Evolutionary conservation across 2,113 vertebrate genomes (phyloP), one percentile per base, ranked within the genome.

Genomic region (Fukomys damarensis): DNA sequence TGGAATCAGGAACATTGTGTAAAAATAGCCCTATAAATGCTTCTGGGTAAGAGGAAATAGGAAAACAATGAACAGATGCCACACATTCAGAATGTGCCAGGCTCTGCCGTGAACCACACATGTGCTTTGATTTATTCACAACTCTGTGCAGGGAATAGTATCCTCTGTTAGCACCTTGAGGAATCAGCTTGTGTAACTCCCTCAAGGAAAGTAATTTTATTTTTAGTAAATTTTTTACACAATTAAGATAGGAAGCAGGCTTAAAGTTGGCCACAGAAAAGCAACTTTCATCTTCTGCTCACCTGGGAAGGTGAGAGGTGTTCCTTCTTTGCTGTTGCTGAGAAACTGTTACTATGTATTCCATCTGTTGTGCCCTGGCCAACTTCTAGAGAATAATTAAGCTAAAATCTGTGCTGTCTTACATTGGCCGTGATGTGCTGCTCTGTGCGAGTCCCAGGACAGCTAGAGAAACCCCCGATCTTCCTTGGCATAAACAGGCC

Each of bases 141-240:
- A 6, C 41, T 26, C 63, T 81, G 17, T 19, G 43, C 94, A 41
- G 58, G 61, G 68, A 32, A 77, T 59, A 41, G 14, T 16, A 89
- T 70, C 59, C 46, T 58, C 58, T 76, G 19, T 82, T 86, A 85
- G 70, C 76, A 87, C 86, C 89, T 80, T 68, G 61, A 96, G 94
- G 86, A 91, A 86, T 88, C 24, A 24, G 68, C 74, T 94, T 86
- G 77, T 0, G 0, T 88, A 91, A 92, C 83, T 96, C 56, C 6
- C 49, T 86, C 41, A 66, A 72, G 52, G 41, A 97, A 89, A 97
- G 46, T n/a, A n/a, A n/a, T 92, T 94, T 35, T 96, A 87, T 79
- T 94, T 96, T 92, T 85, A 90, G 84, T 49, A 79, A 86, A 79
- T 1, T 1, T 86, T 96, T 96, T 74, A 88, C 49, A 82, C 59